These are phyloP conservation scores for Adelosebastes latens DNA, from an alignment of 2,797 vertebrate species.

Conservation along the genomic window DNA sequence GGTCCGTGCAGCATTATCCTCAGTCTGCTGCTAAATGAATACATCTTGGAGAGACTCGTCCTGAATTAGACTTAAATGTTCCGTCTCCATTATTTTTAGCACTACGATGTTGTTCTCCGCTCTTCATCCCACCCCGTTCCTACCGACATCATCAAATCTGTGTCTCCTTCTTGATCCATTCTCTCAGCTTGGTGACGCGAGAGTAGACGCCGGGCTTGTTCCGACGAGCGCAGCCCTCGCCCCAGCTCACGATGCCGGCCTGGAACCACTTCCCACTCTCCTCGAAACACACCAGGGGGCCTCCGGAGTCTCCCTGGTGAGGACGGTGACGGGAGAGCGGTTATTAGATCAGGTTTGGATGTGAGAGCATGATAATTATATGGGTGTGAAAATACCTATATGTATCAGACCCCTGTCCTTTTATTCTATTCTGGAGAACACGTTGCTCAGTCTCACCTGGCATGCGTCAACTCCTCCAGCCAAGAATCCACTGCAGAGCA, in stretches of 20 bases:
- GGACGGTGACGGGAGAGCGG: neutral
- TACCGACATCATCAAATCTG: constrained; percentile 65
- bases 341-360: constrained; percentile 36
- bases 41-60: constrained; percentile 26
- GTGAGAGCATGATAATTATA: constrained; percentile 34
- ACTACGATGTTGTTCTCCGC: neutral
- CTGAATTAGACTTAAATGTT: constrained; percentile 52
- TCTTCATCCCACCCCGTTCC: constrained; percentile 12
- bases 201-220: constrained; percentile 86
- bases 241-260: constrained; percentile 87
- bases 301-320: constrained; percentile 85
- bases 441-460: constrained; percentile 76
- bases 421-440: neutral
- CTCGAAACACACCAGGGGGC: constrained; percentile 83
- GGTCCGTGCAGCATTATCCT: constrained; percentile 22
- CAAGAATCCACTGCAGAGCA: constrained; percentile 86
- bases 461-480: constrained; percentile 85
- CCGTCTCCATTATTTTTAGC: constrained; percentile 38
- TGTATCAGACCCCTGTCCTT: neutral
- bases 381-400: constrained; percentile 16
- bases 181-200: constrained; percentile 78
- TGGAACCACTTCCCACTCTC: constrained; percentile 87
- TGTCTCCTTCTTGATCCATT: constrained; percentile 75
- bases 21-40: constrained; percentile 33
- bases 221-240: constrained; percentile 84